phyloP scores from a whole-genome alignment of 2,797 vertebrate genomes.

The Columba guinea region DNA sequence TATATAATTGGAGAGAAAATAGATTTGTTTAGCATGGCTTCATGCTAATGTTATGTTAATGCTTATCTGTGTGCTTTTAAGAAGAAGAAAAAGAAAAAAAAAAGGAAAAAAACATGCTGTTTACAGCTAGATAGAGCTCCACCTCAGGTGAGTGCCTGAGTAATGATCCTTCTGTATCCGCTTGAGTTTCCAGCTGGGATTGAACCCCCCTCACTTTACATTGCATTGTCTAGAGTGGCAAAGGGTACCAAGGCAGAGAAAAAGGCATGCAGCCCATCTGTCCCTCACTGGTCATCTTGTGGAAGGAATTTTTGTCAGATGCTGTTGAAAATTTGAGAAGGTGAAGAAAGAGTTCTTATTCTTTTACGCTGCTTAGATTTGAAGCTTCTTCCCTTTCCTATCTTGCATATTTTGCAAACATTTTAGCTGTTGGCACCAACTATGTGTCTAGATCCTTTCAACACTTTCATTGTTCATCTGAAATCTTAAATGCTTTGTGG shows the following conservation, averaged over 20 bases:
- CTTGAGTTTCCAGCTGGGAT: background rate
- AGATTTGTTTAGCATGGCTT: background rate
- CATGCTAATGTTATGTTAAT: background rate
- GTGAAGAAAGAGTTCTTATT: background rate
- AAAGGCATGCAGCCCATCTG: background rate
- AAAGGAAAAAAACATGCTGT: background rate
- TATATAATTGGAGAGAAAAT: background rate
- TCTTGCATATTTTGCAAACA: background rate
- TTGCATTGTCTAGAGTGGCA: background rate
- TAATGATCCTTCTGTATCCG: background rate
- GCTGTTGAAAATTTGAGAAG: background rate
- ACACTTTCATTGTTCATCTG: background rate
- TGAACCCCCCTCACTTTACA: background rate
- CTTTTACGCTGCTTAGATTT: background rate
- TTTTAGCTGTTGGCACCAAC: background rate
- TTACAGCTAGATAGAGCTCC: background rate
- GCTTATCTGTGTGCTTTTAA: background rate
- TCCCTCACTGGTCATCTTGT: fast-evolving
- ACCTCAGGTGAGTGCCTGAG: background rate
- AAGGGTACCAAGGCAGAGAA: background rate
- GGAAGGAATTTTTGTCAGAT: background rate
- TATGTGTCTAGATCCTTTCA: background rate
- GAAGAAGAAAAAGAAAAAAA: background rate
- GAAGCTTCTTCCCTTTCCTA: background rate
- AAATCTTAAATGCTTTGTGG: background rate